Conservation (phyloP, 2,797 vertebrate species). For the Ambastaia sidthimunki region DNA sequence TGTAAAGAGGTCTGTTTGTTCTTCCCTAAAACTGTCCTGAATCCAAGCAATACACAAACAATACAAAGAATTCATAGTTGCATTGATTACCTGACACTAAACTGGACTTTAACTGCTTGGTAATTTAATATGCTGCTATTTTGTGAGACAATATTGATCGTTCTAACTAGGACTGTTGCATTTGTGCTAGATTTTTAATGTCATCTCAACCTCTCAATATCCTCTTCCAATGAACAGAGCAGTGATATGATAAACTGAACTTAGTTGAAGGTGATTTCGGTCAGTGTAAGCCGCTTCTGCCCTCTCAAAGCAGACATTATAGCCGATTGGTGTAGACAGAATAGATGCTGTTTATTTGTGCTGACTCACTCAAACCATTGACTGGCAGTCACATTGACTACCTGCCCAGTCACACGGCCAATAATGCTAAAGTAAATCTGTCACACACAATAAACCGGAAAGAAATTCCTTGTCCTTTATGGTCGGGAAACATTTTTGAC, state of each 20-base stretch:
- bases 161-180: slow-evolving; percentile 9
- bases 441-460: slow-evolving; percentile 16
- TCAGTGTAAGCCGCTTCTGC: slow-evolving; percentile 17
- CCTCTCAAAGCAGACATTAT: slow-evolving; percentile 23
- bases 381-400: slow-evolving; percentile 48
- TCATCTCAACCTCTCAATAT: background rate
- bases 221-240: background rate
- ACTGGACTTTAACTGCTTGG: slow-evolving; percentile 4
- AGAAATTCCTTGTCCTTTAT: background rate
- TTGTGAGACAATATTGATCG: background rate
- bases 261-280: slow-evolving; percentile 22
- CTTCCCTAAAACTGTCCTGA: background rate
- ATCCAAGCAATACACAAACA: background rate
- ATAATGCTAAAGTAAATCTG: slow-evolving; percentile 13
- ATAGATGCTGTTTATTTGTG: slow-evolving; percentile 42
- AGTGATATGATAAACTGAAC: slow-evolving; percentile 27
- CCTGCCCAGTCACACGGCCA: slow-evolving; percentile 8
- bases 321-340: slow-evolving; percentile 12
- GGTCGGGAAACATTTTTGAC: slow-evolving; percentile 6
- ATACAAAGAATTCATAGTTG: background rate
- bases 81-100: background rate
- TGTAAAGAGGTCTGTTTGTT: background rate
- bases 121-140: background rate
- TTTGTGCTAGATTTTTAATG: background rate
- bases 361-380: slow-evolving; percentile 59